A percentile compares a stretch with the other conserved stretches of the same genome.
Evolutionary conservation across 2,797 vertebrate genomes (phyloP).

Genomic region (Rhinella marina): DNA sequence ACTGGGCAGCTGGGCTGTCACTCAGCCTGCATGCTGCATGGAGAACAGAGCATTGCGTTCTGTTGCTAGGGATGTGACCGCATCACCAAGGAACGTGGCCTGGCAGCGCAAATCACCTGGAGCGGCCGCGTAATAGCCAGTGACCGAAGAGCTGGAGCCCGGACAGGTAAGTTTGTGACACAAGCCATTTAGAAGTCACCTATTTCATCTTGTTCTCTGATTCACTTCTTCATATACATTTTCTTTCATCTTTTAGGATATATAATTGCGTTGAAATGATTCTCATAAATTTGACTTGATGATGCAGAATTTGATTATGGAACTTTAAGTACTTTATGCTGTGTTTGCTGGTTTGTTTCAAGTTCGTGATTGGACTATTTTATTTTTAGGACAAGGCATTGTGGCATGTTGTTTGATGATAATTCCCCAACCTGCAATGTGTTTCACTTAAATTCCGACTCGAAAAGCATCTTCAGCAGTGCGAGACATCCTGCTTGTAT

Average conservation of each 20-base stretch:
- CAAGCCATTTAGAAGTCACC: not conserved
- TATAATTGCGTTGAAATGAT: not conserved
- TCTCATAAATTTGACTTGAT: not conserved
- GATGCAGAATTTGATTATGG: not conserved
- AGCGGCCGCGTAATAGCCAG: no score
- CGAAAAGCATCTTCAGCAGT: conserved; percentile 18
- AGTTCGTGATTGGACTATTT: conserved; percentile 7
- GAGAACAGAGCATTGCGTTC: no score
- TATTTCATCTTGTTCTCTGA: not conserved
- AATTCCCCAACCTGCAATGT: conserved; percentile 46
- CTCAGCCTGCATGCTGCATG: no score
- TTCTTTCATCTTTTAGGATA: not conserved
- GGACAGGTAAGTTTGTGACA: no score
- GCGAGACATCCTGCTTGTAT: conserved; percentile 43
- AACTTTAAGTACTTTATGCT: conserved; percentile 26
- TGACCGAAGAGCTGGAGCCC: no score
- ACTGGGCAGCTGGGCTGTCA: no score
- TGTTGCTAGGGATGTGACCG: no score
- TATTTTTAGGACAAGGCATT: conserved; percentile 25
- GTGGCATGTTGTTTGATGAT: conserved; percentile 50
- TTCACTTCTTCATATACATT: not conserved
- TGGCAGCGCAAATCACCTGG: no score
- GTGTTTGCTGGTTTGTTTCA: conserved; percentile 36
- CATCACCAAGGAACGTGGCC: no score
- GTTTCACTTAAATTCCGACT: conserved; percentile 49